Evolutionary conservation across 2,888 invertebrate species (phyloP), one percentile per base, ranked within the genome.

Genomic region (Mesorhabditis belari): DNA sequence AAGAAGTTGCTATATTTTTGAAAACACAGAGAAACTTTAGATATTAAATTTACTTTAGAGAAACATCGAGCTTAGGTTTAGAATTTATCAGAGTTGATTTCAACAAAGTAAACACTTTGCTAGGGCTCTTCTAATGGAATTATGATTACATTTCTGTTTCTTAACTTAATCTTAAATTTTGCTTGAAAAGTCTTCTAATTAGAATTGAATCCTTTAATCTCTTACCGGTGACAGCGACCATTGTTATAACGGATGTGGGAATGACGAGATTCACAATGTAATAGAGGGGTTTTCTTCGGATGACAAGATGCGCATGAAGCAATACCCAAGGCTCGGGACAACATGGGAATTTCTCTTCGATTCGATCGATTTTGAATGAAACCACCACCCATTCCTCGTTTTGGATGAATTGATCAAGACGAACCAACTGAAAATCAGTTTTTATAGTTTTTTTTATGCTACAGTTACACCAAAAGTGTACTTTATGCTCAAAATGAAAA

Each of bases 161-260:
- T n/a, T n/a, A n/a, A n/a, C n/a, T n/a, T n/a, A n/a, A n/a, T n/a
- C n/a, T n/a, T n/a, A n/a, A n/a, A n/a, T n/a, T n/a, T n/a, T n/a
- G n/a, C n/a, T n/a, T n/a, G n/a, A n/a, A n/a, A n/a, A n/a, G n/a
- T 35, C 44, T 35, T 17, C n/a, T 35, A 1, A 35, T 35, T 35
- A 35, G n/a, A 35, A 35, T 35, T 35, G n/a, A 9, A 9, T 50
- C 51, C 21, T 6, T 50, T 21, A n/a, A 9, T n/a, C 12, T 6
- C 19, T 9, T 23, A 9, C 51, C 21, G 12, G 71, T 79, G 57
- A 83, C 76, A 4, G 83, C 82, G 35, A 83, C 77, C 26, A 81
- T 69, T 2, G 83, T 83, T 65, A 83, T 77, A 69, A 82, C 82
- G 1, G 82, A 79, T 25, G 83, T 83, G 2, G 83, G 83, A 55